Evolutionary conservation across 92 coral and sea anemone genomes (phyloP).

Genomic region (Phenganax stokvisi): DNA sequence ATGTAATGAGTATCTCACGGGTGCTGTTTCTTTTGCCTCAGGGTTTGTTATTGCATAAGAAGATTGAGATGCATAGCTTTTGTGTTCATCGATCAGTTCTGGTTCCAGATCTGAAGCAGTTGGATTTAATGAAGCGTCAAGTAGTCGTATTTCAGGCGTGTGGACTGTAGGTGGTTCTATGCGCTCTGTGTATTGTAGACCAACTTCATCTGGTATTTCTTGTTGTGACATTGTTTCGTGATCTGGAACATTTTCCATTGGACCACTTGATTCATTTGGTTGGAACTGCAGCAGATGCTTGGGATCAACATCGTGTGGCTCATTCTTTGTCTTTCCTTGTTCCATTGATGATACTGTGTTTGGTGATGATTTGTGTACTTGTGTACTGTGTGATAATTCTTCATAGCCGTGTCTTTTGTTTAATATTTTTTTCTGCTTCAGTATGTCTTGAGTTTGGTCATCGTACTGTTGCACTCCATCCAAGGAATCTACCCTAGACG

Average conservation of each 20-base stretch:
- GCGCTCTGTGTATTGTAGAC: not conserved
- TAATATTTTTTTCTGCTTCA: not conserved
- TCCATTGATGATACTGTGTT: not conserved
- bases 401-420: not conserved
- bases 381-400: not conserved
- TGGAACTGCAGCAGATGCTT: not conserved
- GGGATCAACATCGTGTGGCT: not conserved
- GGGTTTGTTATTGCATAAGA: not conserved
- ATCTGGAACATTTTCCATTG: not conserved
- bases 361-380: not conserved
- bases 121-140: not conserved
- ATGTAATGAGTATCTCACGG: not conserved
- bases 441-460: not conserved
- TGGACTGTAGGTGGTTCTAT: not conserved
- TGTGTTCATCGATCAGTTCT: not conserved
- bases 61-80: not conserved
- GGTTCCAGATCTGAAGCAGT: constrained; percentile 1
- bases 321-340: not conserved
- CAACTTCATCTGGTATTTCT: not conserved
- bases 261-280: not conserved
- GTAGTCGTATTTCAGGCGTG: not conserved
- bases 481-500: not conserved
- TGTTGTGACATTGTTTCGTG: not conserved
- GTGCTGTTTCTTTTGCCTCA: not conserved
- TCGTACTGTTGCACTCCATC: not conserved